Percentiles rank a stretch among this genome's conserved stretches.
phyloP scores from a whole-genome alignment of 2,113 vertebrate genomes.

The Anthoscopus minutus region DNA sequence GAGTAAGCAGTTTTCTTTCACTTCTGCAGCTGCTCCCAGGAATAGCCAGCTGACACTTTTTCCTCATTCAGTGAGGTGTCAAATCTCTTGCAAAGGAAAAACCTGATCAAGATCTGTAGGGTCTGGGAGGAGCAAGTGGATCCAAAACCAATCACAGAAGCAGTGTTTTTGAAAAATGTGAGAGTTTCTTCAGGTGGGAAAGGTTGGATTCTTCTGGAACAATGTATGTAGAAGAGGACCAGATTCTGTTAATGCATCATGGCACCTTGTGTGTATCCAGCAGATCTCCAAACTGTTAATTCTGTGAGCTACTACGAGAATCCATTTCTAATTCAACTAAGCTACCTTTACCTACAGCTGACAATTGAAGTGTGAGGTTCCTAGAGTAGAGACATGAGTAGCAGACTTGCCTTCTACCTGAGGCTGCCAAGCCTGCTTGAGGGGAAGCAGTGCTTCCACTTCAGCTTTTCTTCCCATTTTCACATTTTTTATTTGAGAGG shows the following conservation, averaged over 20 bases:
- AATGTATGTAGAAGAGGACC: background rate
- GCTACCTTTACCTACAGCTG: background rate
- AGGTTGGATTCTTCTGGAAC: background rate
- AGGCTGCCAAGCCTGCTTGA: background rate
- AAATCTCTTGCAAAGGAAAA: background rate
- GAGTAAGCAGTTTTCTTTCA: background rate
- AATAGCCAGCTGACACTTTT: background rate
- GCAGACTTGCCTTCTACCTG: background rate
- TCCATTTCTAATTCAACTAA: background rate
- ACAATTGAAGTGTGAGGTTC: background rate
- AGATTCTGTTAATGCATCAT: background rate
- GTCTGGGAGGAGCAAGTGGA: background rate
- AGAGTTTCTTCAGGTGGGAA: background rate
- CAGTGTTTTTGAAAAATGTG: background rate
- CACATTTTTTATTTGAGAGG: background rate
- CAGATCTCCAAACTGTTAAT: background rate
- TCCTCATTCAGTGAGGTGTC: background rate
- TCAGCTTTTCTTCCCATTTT: background rate
- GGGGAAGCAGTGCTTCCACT: background rate
- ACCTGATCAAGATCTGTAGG: background rate
- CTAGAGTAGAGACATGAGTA: background rate
- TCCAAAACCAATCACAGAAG: background rate
- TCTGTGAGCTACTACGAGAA: background rate
- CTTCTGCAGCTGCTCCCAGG: conserved; percentile 10
- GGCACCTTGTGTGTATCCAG: background rate